Evolutionary conservation across 2,888 invertebrate genomes (phyloP).

Genomic region (Drosophila longiperda): DNA sequence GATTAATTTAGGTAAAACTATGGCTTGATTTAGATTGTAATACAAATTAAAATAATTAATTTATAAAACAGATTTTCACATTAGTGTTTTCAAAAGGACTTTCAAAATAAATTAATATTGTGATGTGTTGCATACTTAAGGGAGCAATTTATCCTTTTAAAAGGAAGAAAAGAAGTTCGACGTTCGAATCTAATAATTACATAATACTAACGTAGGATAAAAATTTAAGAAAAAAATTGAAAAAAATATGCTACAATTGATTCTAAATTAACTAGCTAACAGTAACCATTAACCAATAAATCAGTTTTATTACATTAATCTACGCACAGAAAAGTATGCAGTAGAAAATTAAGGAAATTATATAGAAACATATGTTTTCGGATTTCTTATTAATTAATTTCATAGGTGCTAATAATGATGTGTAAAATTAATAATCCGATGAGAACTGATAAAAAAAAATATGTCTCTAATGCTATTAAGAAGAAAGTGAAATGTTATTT

Average conservation of each 20-base stretch:
- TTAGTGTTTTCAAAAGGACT: neutral
- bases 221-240: neutral
- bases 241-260: neutral
- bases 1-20: neutral
- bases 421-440: neutral
- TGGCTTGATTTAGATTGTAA: neutral
- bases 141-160: neutral
- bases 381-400: neutral
- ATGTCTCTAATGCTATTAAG: neutral
- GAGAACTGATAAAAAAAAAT: neutral
- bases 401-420: neutral
- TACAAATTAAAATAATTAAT: neutral
- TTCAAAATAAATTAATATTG: neutral
- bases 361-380: neutral
- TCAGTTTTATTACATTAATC: neutral
- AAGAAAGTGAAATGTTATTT: conserved; percentile 23
- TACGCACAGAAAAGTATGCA: conserved; percentile 44
- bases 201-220: neutral
- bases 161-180: neutral
- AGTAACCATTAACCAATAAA: too few relatives aligned
- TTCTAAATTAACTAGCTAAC: too few relatives aligned
- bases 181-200: neutral
- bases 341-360: neutral
- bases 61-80: neutral
- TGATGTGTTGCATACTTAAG: conserved; percentile 37